Evolutionary conservation across 2,888 invertebrate species (phyloP), one percentile per base, ranked within the genome.

Genomic region (Acheta domesticus): DNA sequence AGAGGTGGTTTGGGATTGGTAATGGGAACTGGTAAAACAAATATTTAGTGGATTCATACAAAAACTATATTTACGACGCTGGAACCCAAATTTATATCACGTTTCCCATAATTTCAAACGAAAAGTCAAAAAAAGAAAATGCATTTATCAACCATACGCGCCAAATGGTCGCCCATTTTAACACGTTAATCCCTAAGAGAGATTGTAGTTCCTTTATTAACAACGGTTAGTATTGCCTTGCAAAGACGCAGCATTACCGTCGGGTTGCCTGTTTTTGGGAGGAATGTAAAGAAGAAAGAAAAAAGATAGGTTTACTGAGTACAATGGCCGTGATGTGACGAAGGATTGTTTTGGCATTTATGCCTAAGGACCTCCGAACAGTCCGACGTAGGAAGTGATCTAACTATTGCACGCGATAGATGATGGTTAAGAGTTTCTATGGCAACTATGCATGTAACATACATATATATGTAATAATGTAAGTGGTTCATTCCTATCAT

Each of bases 1-100:
- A 62, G 62, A 62, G 62, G 62, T 62, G 62, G 62, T 62, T 62
- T 62, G 62, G 62, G 62, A 62, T 62, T 62, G 62, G 62, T 62
- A 62, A 62, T n/a, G 62, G 62, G 62, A 62, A 62, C 62, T 62
- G 62, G n/a, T 62, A 62, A 62, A 19, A 19, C 62, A 62, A 36
- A n/a, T 62, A 62, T 62, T 62, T 62, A 19, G n/a, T 62, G 62
- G n/a, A 62, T 62, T 62, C 62, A 62, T 19, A 62, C 16, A 62
- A 36, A 62, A 62, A 62, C n/a, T 62, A n/a, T 62, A 19, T 62
- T 62, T 62, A 62, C 62, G n/a, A 62, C n/a, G 62, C n/a, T 62
- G n/a, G n/a, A 62, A 62, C 62, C n/a, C 62, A 62, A 14, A 36
- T 62, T 62, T 62, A 19, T 62, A 62, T 62, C 62, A 62, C 14